phyloP scores from a whole-genome alignment of 1,140 invertebrate genomes.

The Drosophila sulfurigaster region DNA sequence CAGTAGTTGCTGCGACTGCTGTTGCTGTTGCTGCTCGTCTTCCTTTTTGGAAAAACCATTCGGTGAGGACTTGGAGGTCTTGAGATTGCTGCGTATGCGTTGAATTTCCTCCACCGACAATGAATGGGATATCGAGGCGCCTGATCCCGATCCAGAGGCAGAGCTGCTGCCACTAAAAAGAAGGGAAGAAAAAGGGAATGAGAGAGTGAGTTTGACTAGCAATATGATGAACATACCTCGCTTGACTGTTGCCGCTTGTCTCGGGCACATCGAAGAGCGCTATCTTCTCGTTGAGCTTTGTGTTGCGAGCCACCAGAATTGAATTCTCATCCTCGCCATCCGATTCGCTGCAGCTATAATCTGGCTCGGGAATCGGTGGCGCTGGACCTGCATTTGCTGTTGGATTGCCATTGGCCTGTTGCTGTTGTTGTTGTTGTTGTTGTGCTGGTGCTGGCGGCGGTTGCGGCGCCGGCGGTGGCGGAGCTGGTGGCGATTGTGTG shows the following conservation, averaged over 20 bases:
- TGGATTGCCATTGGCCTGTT: slow-evolving; percentile 86
- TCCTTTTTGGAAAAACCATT: slow-evolving; percentile 89
- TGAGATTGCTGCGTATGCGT: slow-evolving; percentile 92
- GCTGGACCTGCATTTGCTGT: slow-evolving; percentile 69
- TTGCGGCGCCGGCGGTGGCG: slow-evolving; percentile 86
- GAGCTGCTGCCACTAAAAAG: slow-evolving; percentile 86
- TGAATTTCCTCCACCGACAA: slow-evolving; percentile 95
- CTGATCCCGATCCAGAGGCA: slow-evolving; percentile 86
- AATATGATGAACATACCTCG: slow-evolving; percentile 85
- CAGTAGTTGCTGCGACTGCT: slow-evolving; percentile 43
- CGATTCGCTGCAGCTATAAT: slow-evolving; percentile 94
- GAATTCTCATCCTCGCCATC: slow-evolving; percentile 88
- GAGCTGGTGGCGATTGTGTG: slow-evolving; percentile 56
- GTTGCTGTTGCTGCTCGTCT: slow-evolving; percentile 72
- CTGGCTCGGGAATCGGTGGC: slow-evolving; percentile 94
- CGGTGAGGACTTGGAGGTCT: slow-evolving; percentile 93
- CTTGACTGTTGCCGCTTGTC: slow-evolving; percentile 89
- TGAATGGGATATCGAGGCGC: slow-evolving; percentile 91
- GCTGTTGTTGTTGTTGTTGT: slow-evolving; percentile 87
- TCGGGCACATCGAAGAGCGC: slow-evolving; percentile 85
- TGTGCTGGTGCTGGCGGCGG: slow-evolving; percentile 91
- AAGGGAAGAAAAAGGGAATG: not conserved
- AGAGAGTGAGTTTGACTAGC: too few species aligned
- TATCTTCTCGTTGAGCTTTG: slow-evolving; percentile 83
- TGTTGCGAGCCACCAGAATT: slow-evolving; percentile 79